These are phyloP conservation scores for Alviniconcha strummeri DNA, from an alignment of 2,888 invertebrate genomes.

Conservation along the genomic window DNA sequence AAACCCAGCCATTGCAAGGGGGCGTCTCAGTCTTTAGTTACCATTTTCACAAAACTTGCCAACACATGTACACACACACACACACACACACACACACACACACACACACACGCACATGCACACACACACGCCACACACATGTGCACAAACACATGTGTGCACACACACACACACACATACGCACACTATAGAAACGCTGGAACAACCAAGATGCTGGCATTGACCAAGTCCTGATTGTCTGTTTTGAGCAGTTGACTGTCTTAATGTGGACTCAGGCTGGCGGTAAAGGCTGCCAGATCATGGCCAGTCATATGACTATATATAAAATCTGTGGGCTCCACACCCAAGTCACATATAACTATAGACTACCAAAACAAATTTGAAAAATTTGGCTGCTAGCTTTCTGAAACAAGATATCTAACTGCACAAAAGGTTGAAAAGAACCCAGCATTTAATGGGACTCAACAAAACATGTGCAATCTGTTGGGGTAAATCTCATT, in stretches of 20 bases:
- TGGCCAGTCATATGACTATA: too few species aligned
- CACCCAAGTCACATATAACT: too few species aligned
- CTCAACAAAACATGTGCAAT: too few species aligned
- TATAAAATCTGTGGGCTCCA: too few species aligned
- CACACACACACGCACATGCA: background rate
- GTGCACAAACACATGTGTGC: background rate
- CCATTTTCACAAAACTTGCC: background rate
- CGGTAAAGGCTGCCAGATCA: too few species aligned
- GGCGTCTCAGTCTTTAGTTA: background rate
- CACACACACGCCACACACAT: background rate
- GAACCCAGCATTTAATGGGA: too few species aligned
- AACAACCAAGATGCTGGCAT: background rate
- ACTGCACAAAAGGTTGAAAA: too few species aligned
- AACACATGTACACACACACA: background rate
- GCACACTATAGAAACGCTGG: background rate
- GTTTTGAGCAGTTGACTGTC: background rate
- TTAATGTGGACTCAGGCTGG: too few species aligned
- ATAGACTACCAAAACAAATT: too few species aligned
- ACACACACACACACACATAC: background rate
- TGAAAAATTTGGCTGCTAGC: too few species aligned
- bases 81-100: background rate
- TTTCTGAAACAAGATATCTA: too few species aligned
- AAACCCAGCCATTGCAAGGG: background rate
- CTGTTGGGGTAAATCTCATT: too few species aligned
- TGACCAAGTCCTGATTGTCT: constrained; percentile 4